These are phyloP conservation scores for Cynopterus brachyotis DNA, from an alignment of 2,113 vertebrate species.

Conservation along the genomic window DNA sequence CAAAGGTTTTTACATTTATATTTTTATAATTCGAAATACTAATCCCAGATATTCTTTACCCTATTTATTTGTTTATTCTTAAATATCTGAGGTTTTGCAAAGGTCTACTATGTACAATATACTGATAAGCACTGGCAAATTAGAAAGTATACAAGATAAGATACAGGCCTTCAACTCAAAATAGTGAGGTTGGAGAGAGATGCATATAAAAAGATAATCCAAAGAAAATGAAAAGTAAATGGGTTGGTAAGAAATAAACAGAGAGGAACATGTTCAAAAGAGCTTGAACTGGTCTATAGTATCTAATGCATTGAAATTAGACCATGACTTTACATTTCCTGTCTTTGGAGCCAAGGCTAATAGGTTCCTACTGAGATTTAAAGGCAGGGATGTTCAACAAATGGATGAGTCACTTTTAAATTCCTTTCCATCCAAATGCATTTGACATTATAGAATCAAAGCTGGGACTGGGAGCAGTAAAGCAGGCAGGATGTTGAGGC, in stretches of 20 bases:
- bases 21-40: constrained; percentile 10
- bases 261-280: not conserved
- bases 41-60: not conserved
- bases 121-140: not conserved
- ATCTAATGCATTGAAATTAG: not conserved
- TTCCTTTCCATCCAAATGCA: not conserved
- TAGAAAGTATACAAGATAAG: not conserved
- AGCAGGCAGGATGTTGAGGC: not conserved
- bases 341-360: not conserved
- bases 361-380: not conserved
- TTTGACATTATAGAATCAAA: not conserved
- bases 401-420: not conserved
- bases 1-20: not conserved
- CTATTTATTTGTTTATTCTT: constrained; percentile 3
- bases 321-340: not conserved
- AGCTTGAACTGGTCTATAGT: not conserved
- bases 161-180: not conserved
- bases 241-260: not conserved
- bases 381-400: not conserved
- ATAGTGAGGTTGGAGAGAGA: not conserved
- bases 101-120: not conserved
- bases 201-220: not conserved
- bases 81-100: not conserved
- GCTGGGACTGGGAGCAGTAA: not conserved
- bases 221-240: constrained; percentile 12